phyloP scores from a whole-genome alignment of 2,113 vertebrate species.

The Cebus imitator region DNA sequence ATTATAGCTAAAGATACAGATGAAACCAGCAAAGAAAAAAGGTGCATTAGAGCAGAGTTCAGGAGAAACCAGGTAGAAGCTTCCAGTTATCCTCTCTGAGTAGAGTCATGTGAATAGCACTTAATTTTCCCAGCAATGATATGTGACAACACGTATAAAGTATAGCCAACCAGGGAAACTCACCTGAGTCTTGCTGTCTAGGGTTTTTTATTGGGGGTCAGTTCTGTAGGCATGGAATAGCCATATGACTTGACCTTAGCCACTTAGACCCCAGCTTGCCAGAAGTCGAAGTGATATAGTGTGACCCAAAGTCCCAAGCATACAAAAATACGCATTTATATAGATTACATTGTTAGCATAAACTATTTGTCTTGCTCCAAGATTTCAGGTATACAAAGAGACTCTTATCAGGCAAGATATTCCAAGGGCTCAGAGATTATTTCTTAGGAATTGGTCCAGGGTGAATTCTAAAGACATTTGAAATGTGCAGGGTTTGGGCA shows the following conservation, averaged over 20 bases:
- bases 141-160: neutral
- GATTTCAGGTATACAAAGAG: neutral
- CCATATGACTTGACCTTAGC: neutral
- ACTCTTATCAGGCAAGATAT: neutral
- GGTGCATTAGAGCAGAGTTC: neutral
- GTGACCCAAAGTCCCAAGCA: neutral
- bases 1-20: neutral
- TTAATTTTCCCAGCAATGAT: neutral
- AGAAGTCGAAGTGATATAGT: neutral
- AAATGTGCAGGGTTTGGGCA: neutral
- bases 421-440: neutral
- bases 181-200: neutral
- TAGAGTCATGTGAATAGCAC: neutral
- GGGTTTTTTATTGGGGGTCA: neutral
- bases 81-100: neutral
- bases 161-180: neutral
- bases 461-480: neutral
- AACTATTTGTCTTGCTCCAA: neutral
- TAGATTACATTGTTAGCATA: neutral
- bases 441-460: neutral
- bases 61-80: neutral
- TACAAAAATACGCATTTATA: neutral
- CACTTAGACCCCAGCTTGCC: neutral
- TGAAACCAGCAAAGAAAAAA: neutral
- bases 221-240: neutral